Evolutionary conservation across 1,140 invertebrate genomes (phyloP).

Genomic region (Drosophila tristis): DNA sequence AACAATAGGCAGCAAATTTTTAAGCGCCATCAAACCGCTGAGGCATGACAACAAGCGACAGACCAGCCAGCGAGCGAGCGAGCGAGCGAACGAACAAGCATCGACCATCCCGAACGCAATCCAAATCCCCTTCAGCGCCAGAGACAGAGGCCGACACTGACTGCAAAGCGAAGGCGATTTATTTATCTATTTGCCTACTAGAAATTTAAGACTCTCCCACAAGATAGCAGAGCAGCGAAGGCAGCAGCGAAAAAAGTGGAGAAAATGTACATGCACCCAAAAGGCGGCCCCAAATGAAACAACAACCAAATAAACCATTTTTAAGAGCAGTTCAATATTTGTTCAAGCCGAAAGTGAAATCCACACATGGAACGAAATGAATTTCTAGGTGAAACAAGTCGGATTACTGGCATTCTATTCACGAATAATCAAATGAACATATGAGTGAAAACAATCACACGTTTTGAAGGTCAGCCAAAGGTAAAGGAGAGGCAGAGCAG

Average conservation of each 20-base stretch:
- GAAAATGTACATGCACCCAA: slow-evolving; percentile 13
- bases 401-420: too few relatives aligned
- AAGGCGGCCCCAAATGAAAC: not conserved
- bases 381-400: too few relatives aligned
- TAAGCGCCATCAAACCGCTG: slow-evolving; percentile 64
- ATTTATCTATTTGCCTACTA: slow-evolving; percentile 54
- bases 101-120: too few relatives aligned
- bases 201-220: slow-evolving; percentile 59
- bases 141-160: slow-evolving; percentile 1
- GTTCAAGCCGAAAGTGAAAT: slow-evolving; percentile 19
- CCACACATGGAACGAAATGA: not conserved
- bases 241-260: slow-evolving; percentile 8
- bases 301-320: slow-evolving; percentile 29
- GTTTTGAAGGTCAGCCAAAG: not conserved
- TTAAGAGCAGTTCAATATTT: slow-evolving; percentile 44
- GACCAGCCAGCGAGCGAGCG: slow-evolving; percentile 10
- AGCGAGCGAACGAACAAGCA: too few relatives aligned
- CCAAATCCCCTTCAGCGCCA: not conserved
- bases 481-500: not conserved
- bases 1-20: slow-evolving; percentile 58
- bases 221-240: slow-evolving; percentile 15
- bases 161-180: slow-evolving; percentile 42
- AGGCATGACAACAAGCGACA: slow-evolving; percentile 56
- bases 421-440: too few relatives aligned
- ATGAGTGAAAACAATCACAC: too few relatives aligned